phyloP scores from a whole-genome alignment of 2,797 vertebrate species.

The Xenentodon cancila region DNA sequence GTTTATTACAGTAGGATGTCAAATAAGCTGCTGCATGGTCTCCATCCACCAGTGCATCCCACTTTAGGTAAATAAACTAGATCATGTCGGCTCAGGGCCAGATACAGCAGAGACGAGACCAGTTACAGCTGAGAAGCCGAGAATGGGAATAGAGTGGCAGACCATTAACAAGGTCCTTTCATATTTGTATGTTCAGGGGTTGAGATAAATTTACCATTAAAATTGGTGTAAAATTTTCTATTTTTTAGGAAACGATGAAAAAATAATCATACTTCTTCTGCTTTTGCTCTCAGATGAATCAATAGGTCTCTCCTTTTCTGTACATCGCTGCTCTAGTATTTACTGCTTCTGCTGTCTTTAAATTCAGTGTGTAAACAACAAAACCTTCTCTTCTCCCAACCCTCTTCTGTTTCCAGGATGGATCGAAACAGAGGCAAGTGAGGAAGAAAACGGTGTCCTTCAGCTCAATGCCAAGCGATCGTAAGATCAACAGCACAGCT shows the following conservation, averaged over 20 bases:
- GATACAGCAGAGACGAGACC: slow-evolving; percentile 11
- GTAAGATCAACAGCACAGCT: slow-evolving; percentile 93
- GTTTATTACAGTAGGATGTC: slow-evolving; percentile 18
- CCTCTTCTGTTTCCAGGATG: slow-evolving; percentile 81
- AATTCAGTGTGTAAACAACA: slow-evolving; percentile 35
- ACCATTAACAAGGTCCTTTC: slow-evolving; percentile 11
- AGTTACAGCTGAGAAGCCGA: slow-evolving; percentile 9
- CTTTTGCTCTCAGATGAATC: not conserved
- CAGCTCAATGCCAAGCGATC: slow-evolving; percentile 92
- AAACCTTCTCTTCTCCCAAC: slow-evolving; percentile 19
- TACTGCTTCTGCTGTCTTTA: slow-evolving; percentile 11
- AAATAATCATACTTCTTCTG: too few species aligned
- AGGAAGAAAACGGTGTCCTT: slow-evolving; percentile 94
- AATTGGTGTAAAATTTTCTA: not conserved
- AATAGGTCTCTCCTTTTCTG: not conserved
- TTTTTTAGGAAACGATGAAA: too few species aligned
- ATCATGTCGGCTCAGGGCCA: slow-evolving; percentile 5
- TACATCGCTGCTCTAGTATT: not conserved
- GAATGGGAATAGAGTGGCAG: slow-evolving; percentile 17
- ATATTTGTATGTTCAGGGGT: slow-evolving; percentile 9
- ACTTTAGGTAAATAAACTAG: slow-evolving; percentile 14
- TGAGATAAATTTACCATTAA: not conserved
- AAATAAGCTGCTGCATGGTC: slow-evolving; percentile 6
- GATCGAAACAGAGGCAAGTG: slow-evolving; percentile 87
- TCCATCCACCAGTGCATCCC: not conserved